phyloP scores from a whole-genome alignment of 2,888 invertebrate genomes.

The Ganaspis brasiliensis region DNA sequence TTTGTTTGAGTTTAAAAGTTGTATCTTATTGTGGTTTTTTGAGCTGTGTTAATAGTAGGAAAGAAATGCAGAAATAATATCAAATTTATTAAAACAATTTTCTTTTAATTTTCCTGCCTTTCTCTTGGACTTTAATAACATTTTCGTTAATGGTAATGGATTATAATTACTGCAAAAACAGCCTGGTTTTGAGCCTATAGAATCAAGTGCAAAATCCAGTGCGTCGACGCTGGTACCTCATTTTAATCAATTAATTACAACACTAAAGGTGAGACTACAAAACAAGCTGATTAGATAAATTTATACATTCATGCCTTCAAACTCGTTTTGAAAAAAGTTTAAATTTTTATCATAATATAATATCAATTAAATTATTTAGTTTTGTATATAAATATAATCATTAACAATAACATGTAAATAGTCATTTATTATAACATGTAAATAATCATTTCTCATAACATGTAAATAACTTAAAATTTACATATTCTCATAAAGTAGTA shows the following conservation, averaged over 20 bases:
- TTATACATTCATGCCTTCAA: conserved; percentile 28
- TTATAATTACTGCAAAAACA: conserved; percentile 61
- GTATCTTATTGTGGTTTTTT: too few relatives aligned
- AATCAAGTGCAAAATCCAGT: conserved; percentile 74
- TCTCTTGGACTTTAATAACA: conserved; percentile 7
- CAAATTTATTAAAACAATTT: background rate
- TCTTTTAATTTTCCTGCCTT: background rate
- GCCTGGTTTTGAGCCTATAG: conserved; percentile 77
- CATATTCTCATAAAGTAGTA: background rate
- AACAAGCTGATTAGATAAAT: conserved; percentile 35
- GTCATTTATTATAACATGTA: conserved; percentile 7
- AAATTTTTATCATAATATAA: too few relatives aligned
- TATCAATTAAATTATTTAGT: too few relatives aligned
- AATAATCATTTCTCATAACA: too few relatives aligned
- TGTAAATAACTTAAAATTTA: too few relatives aligned
- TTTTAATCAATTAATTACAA: conserved; percentile 86
- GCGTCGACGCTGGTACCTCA: conserved; percentile 84
- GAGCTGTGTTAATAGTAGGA: too few relatives aligned
- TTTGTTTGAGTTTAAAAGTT: too few relatives aligned
- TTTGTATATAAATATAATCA: too few relatives aligned
- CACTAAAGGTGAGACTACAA: conserved; percentile 86
- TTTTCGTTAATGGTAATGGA: conserved; percentile 63
- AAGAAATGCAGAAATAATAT: too few relatives aligned
- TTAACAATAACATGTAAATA: too few relatives aligned
- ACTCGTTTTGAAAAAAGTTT: too few relatives aligned